Conservation (phyloP, 2,888 invertebrate genomes). For the Amphipoea lucens region DNA sequence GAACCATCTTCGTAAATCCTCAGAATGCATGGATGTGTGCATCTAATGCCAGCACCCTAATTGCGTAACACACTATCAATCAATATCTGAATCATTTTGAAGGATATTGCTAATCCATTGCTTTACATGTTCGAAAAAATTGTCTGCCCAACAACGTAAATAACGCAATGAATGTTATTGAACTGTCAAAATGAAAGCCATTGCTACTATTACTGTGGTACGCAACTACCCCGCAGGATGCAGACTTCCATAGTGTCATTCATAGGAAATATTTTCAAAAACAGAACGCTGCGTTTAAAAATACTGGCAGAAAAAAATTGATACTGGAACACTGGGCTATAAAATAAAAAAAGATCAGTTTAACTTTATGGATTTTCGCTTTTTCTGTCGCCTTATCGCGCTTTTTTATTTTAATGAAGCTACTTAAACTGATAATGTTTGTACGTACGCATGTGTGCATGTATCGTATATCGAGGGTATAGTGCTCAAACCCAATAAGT, state of each 20-base stretch:
- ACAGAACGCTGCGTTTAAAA: slow-evolving; percentile 1
- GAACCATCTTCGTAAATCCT: background rate
- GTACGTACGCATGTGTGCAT: slow-evolving; percentile 19
- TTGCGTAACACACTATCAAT: background rate
- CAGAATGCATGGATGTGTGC: background rate
- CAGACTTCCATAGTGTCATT: background rate
- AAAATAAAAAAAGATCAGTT: background rate
- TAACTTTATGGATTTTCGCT: background rate
- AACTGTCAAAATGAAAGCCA: background rate
- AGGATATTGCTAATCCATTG: background rate
- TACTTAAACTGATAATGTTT: slow-evolving; percentile 8
- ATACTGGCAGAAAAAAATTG: background rate
- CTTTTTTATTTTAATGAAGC: background rate
- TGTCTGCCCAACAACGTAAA: background rate
- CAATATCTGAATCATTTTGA: background rate
- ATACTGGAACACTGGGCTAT: background rate
- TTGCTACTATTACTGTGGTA: no score
- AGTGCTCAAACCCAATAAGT: no score
- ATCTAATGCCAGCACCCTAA: background rate
- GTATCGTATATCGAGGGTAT: no score
- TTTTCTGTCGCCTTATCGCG: background rate
- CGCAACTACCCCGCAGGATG: background rate
- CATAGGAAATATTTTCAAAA: background rate
- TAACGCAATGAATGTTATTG: background rate
- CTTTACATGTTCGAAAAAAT: background rate